Conservation (phyloP, 2,113 vertebrate genomes). For the Peromyscus maniculatus region DNA sequence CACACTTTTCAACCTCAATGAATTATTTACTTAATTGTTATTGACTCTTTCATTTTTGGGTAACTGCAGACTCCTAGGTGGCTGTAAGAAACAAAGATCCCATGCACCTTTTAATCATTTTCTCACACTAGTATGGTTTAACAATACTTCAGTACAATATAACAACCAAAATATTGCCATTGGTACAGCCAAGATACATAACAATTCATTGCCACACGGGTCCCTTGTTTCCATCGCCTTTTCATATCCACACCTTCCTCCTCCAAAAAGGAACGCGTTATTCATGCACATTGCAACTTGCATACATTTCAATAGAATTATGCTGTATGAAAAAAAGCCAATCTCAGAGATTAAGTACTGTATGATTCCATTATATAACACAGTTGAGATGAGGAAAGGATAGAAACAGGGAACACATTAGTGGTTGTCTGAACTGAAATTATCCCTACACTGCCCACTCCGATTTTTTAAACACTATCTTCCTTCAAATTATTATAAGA, state of each 20-base stretch:
- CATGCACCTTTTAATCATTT: not conserved
- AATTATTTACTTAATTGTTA: not conserved
- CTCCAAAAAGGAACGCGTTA: not conserved
- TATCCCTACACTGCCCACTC: not conserved
- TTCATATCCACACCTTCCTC: not conserved
- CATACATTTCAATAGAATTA: conserved; percentile 18
- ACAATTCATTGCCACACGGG: not conserved
- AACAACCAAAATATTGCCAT: not conserved
- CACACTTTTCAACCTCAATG: not conserved
- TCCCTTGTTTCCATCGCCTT: not conserved
- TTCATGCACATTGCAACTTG: not conserved
- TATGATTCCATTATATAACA: not conserved
- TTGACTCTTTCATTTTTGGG: not conserved
- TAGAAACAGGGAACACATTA: not conserved
- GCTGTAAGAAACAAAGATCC: not conserved
- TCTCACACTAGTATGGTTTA: not conserved
- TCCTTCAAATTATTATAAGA: not conserved
- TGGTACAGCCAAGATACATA: not conserved
- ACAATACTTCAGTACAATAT: not conserved
- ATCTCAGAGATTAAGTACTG: not conserved
- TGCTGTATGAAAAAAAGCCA: not conserved
- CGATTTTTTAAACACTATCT: conserved; percentile 7
- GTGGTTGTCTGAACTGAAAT: not conserved
- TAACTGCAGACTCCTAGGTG: not conserved
- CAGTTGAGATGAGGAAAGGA: not conserved